These are phyloP conservation scores for Drosophila novamexicana DNA, from an alignment of 1,140 invertebrate genomes.

Conservation along the genomic window DNA sequence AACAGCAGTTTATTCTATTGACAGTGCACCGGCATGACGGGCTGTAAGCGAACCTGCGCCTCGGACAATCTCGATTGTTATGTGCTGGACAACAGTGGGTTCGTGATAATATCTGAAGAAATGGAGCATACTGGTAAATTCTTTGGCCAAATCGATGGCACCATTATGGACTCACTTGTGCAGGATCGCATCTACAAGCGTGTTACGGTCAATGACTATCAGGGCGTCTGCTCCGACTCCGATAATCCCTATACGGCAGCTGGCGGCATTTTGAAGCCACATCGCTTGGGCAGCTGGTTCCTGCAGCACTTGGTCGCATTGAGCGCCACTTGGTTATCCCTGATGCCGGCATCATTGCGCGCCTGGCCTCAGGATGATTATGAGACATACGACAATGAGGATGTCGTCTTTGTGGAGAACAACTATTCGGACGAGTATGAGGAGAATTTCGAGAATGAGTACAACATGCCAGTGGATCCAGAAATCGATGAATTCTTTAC, in stretches of 20 bases:
- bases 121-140: slow-evolving; percentile 93
- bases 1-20: neutral
- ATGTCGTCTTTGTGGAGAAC: slow-evolving; percentile 73
- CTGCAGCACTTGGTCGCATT: slow-evolving; percentile 74
- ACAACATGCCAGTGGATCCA: slow-evolving; percentile 69
- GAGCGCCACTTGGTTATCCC: slow-evolving; percentile 70
- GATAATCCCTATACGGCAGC: slow-evolving; percentile 89
- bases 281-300: slow-evolving; percentile 71
- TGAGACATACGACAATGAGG: slow-evolving; percentile 75
- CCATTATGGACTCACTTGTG: slow-evolving; percentile 96
- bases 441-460: slow-evolving; percentile 72
- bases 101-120: slow-evolving; percentile 95
- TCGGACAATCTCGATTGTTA: slow-evolving; percentile 95
- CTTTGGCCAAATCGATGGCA: slow-evolving; percentile 97
- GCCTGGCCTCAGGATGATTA: slow-evolving; percentile 84
- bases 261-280: slow-evolving; percentile 62
- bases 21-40: slow-evolving; percentile 89
- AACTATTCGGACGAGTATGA: slow-evolving; percentile 82
- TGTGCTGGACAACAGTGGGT: slow-evolving; percentile 96
- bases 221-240: slow-evolving; percentile 92
- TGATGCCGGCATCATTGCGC: slow-evolving; percentile 66
- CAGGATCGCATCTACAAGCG: slow-evolving; percentile 95
- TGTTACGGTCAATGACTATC: slow-evolving; percentile 94
- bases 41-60: slow-evolving; percentile 93
- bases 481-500: slow-evolving; percentile 82